phyloP scores from a whole-genome alignment of 2,797 vertebrate genomes.

The Thunnus albacares region DNA sequence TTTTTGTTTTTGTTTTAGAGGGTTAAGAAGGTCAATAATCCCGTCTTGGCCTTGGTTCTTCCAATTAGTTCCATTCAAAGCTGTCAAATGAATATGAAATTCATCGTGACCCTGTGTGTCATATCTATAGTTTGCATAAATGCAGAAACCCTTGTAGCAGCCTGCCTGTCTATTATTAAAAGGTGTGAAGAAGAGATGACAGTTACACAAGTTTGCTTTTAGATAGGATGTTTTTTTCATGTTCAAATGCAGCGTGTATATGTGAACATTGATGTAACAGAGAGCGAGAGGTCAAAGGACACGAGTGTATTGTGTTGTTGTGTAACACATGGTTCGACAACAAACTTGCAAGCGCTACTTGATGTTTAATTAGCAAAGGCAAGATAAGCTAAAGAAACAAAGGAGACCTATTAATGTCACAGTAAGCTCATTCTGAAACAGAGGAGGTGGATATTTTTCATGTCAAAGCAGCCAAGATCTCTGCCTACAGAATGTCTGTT shows the following conservation, averaged over 20 bases:
- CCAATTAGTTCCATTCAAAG: conserved; percentile 37
- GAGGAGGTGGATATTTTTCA: neutral
- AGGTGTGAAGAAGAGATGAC: neutral
- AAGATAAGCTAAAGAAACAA: neutral
- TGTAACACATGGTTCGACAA: neutral
- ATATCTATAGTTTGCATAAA: neutral
- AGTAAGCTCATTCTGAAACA: neutral
- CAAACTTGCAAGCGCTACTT: neutral
- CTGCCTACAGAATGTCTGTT: conserved; percentile 8
- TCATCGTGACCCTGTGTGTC: neutral
- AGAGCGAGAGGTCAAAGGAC: neutral
- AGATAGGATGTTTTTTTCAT: conserved; percentile 20
- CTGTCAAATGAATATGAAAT: conserved; percentile 5
- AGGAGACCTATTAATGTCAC: neutral
- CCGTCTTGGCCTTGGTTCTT: neutral
- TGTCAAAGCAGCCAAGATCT: conserved; percentile 12
- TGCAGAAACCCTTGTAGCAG: neutral
- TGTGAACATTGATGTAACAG: neutral
- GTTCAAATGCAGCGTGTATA: conserved; percentile 21
- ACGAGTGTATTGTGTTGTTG: neutral
- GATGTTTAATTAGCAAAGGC: conserved; percentile 3
- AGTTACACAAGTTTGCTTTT: conserved; percentile 21
- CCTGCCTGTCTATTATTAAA: conserved; percentile 6
- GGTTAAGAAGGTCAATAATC: conserved; percentile 24
- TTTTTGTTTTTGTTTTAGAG: conserved; percentile 11